phyloP scores from a whole-genome alignment of 2,113 vertebrate genomes.

The Oriolus oriolus region DNA sequence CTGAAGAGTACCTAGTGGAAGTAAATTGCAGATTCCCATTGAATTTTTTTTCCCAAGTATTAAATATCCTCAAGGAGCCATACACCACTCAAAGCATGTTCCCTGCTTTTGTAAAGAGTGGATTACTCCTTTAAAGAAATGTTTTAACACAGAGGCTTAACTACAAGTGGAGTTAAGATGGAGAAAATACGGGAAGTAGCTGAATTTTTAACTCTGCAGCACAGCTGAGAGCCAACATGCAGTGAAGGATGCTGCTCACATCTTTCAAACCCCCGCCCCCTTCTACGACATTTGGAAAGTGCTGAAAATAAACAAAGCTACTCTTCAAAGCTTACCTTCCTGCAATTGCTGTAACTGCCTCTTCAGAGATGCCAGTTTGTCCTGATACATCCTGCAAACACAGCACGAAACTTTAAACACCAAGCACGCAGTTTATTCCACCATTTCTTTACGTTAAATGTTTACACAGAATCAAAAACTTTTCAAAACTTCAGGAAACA shows the following conservation, averaged over 20 bases:
- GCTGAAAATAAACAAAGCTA: neutral
- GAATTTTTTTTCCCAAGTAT: neutral
- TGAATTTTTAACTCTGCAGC: neutral
- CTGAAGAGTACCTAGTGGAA: constrained; percentile 86
- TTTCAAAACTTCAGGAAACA: neutral
- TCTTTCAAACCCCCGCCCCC: neutral
- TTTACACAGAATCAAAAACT: neutral
- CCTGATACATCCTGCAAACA: constrained; percentile 91
- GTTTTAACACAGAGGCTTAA: neutral
- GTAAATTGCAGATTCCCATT: neutral
- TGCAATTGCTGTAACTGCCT: constrained; percentile 92
- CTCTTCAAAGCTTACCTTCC: constrained; percentile 80
- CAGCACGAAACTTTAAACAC: neutral
- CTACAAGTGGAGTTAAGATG: neutral
- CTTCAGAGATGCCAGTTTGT: constrained; percentile 95
- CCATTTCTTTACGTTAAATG: neutral
- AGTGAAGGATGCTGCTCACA: neutral
- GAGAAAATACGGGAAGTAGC: neutral
- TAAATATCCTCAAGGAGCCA: neutral
- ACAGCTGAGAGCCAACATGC: neutral
- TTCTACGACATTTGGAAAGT: neutral
- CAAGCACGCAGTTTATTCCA: neutral
- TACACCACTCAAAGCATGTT: neutral
- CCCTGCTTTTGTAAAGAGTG: neutral
- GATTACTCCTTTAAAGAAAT: neutral